Evolutionary conservation across 2,797 vertebrate species (phyloP).

Genomic region (Coilia nasus): DNA sequence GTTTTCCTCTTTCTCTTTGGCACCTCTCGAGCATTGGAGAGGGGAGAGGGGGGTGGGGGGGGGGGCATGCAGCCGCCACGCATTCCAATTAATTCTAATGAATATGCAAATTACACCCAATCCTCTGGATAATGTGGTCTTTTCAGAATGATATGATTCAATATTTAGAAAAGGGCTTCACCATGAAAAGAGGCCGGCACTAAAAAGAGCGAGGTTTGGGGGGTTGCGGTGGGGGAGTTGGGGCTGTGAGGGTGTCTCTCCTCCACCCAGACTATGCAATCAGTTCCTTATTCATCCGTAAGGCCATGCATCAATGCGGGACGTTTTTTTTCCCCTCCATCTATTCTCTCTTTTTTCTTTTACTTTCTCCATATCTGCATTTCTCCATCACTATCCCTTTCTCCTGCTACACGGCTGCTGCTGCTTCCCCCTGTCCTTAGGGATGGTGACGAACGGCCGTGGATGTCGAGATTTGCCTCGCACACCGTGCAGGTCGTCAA

Average conservation of each 20-base stretch:
- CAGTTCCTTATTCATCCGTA: constrained; percentile 47
- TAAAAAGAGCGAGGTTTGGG: constrained; percentile 11
- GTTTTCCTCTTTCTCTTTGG: constrained; percentile 54
- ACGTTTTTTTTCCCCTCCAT: constrained; percentile 12
- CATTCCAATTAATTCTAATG: constrained; percentile 63
- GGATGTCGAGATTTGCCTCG: not conserved
- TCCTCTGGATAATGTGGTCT: constrained; percentile 60
- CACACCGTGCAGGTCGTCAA: not conserved
- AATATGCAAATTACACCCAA: constrained; percentile 60
- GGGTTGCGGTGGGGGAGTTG: too few species aligned
- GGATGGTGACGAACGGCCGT: not conserved
- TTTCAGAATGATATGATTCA: constrained; percentile 58
- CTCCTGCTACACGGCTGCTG: not conserved
- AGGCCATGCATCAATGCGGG: constrained; percentile 44
- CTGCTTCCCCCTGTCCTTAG: not conserved
- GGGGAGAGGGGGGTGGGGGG: constrained; percentile 16
- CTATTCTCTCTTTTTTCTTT: not conserved
- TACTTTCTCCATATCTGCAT: not conserved
- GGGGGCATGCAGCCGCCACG: constrained; percentile 44
- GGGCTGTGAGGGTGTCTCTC: not conserved
- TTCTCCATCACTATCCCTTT: not conserved
- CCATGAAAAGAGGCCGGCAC: constrained; percentile 48
- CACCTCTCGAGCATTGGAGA: constrained; percentile 53
- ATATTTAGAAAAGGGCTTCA: constrained; percentile 52
- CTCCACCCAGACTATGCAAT: constrained; percentile 53